Base-by-base conservation (phyloP, 2,113 vertebrate genomes). In the Gallinago paraguaiae region DNA sequence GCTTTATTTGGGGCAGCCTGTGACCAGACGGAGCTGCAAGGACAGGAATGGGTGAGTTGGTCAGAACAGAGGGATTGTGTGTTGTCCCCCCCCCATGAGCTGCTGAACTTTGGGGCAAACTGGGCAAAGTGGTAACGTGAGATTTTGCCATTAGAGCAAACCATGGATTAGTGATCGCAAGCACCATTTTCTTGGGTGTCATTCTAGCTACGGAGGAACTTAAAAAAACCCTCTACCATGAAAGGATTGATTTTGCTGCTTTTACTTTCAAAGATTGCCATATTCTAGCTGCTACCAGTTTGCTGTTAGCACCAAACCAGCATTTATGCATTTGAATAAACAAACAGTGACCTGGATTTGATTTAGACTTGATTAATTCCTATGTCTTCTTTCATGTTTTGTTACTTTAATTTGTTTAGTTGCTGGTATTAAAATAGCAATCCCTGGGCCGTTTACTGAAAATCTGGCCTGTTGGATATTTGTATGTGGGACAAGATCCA, bases 31-130 rank as follows among this genome's bases (percentile, higher is more conserved):
- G 16, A 64, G 59, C 45, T 56, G 25, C 33, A 25, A 3, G 46
- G 53, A 17, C 56, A 78, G 37, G 25, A 39, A 13, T 0, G 63
- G n/a, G 20, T 8, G 25, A 33, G 74, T 30, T 31, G 57, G 43
- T 17, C 17, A 7, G 39, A 23, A 4, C 12, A 37, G 7, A 30
- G 22, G 17, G 4, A 1, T 6, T 7, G 43, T 7, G 1, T 3
- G 2, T 7, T 4, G 6, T 1, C 41, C 37, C 39, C 8, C 48
- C 37, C 39, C 7, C 2, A 3, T 4, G 2, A 15, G 24, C 4
- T 3, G 41, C 68, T 61, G 17, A 7, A 0, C 1, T 10, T 27
- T 13, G 43, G 37, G 45, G 17, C 12, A 54, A 20, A 10, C 50
- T 18, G 17, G 24, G 35, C 50, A 51, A 43, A 27, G 65, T 0